Conservation (phyloP, 2,888 invertebrate genomes). For the Gortyna flavago region DNA sequence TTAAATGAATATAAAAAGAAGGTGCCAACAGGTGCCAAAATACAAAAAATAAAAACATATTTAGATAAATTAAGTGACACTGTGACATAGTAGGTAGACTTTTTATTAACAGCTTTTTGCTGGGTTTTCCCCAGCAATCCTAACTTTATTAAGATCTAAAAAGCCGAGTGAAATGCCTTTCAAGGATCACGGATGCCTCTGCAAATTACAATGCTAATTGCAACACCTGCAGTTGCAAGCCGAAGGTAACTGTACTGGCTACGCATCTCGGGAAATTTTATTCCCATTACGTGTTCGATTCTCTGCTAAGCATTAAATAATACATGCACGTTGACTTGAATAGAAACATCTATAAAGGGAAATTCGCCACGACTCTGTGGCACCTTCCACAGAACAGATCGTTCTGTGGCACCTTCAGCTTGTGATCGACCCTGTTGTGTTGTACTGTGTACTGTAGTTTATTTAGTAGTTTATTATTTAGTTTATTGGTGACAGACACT, state of each 20-base stretch:
- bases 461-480: too few relatives aligned
- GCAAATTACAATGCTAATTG: constrained; percentile 11
- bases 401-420: neutral
- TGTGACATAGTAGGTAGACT: neutral
- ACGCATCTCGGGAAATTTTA: constrained; percentile 41
- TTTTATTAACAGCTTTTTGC: neutral
- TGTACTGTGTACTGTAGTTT: neutral
- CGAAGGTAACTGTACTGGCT: constrained; percentile 19
- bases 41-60: neutral
- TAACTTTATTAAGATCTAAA: neutral
- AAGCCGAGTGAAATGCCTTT: neutral
- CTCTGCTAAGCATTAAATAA: constrained; percentile 39
- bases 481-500: neutral
- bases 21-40: neutral
- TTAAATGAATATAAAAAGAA: neutral
- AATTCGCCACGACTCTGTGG: neutral
- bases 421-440: neutral
- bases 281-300: constrained; percentile 40
- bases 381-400: too few relatives aligned
- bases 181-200: neutral
- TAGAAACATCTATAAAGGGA: too few relatives aligned
- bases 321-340: too few relatives aligned
- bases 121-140: neutral
- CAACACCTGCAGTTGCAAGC: constrained; percentile 27
- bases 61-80: neutral